A percentile compares a stretch with the other conserved stretches of the same genome.
These are phyloP conservation scores for Sebastes dallii DNA, from an alignment of 2,797 vertebrate genomes.

Conservation along the genomic window DNA sequence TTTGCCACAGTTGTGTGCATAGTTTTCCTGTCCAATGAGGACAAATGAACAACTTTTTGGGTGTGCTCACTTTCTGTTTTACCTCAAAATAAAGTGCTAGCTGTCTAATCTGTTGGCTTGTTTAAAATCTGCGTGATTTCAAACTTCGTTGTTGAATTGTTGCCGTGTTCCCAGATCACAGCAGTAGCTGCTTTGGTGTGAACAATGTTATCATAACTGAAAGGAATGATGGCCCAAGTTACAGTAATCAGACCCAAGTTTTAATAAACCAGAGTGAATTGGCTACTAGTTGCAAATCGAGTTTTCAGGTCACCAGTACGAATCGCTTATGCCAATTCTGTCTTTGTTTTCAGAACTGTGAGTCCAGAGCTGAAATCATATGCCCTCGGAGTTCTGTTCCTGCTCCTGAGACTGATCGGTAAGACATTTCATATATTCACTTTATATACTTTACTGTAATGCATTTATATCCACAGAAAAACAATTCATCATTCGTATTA, in stretches of 20 bases:
- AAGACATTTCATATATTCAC: slow-evolving; percentile 51
- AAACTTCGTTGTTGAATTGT: background rate
- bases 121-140: background rate
- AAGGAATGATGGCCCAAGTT: background rate
- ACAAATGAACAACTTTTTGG: background rate
- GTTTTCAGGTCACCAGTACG: background rate
- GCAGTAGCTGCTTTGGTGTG: background rate
- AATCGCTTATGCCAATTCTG: background rate
- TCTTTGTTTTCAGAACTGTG: slow-evolving; percentile 87
- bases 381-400: slow-evolving; percentile 94
- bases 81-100: background rate
- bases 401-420: slow-evolving; percentile 95
- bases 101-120: background rate
- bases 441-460: background rate
- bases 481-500: background rate
- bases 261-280: background rate
- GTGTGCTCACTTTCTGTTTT: background rate
- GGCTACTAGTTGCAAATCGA: no score
- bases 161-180: background rate
- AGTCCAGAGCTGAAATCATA: slow-evolving; percentile 98
- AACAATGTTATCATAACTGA: background rate
- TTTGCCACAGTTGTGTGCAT: background rate
- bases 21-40: background rate
- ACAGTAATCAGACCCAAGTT: background rate
- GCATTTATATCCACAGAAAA: background rate